Base-by-base conservation (phyloP, 2,888 invertebrate genomes). In the Hylaea fasciaria region DNA sequence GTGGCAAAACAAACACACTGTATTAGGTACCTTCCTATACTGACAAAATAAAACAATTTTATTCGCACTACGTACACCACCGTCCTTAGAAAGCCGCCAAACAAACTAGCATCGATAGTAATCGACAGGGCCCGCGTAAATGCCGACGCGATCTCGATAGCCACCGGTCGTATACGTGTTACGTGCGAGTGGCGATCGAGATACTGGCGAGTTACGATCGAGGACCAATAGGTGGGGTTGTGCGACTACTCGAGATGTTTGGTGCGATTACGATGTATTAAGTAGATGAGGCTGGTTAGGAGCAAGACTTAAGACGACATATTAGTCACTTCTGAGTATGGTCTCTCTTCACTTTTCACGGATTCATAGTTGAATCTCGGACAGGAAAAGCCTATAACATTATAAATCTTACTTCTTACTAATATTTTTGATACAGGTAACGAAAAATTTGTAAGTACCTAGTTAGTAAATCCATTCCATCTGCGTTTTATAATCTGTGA, bases 91-190 rank as follows among this genome's bases (percentile, higher is more conserved):
- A 53, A 57, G 72, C 78, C 73, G 80, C 82, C 64, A 73, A 85
- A 86, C 86, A 86, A 87, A 86, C 81, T 82, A 83, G 79, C 76
- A 73, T 75, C 78, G 89, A 90, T 91, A 86, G 81, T 83, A 83
- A 90, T 90, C 90, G 82, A 73, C 77, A 72, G 70, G 72, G 62
- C 61, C 72, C 72, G 74, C 75, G 80, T 78, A 78, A 32, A 80
- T 76, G 77, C 74, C 74, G 73, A 69, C 73, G 76, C 76, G 77
- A 78, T 78, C 65, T 10, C 58, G 74, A 82, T 87, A 88, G 74
- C 76, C 76, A 78, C 82, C 80, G 78, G 81, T 66, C 69, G 68
- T 78, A 79, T 29, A 78, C 80, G 83, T 79, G 82, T 87, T 86
- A 88, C 80, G 81, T 77, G 74, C 80, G 77, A 76, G 75, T 73